These are phyloP conservation scores for Lasius fuliginosus DNA, from an alignment of 2,888 invertebrate genomes.

Conservation along the genomic window DNA sequence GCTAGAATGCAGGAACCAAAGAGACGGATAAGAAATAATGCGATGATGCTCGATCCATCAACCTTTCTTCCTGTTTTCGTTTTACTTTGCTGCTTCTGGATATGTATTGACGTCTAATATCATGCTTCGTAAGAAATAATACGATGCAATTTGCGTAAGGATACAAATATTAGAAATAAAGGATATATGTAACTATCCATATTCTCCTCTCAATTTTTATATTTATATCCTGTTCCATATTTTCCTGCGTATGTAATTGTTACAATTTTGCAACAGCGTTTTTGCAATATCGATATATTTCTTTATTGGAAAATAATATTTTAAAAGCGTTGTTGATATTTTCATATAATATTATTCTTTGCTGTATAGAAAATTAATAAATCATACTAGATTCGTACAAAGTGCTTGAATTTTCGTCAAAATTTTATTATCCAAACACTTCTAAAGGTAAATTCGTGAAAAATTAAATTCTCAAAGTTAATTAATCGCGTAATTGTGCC, in stretches of 20 bases:
- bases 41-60: constrained; percentile 20
- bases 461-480: neutral
- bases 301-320: constrained; percentile 16
- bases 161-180: neutral
- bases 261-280: neutral
- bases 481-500: neutral
- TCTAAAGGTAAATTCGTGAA: neutral
- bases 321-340: constrained; percentile 36
- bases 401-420: neutral
- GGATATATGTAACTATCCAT: neutral
- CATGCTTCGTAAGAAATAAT: neutral
- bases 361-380: constrained; percentile 11
- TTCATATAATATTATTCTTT: neutral
- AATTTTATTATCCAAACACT: neutral
- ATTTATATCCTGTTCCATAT: neutral
- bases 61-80: neutral
- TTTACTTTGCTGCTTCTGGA: neutral
- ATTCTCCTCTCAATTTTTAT: neutral
- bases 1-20: constrained; percentile 26
- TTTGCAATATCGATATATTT: neutral
- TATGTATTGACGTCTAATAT: neutral
- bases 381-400: neutral
- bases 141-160: neutral
- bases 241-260: neutral
- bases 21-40: constrained; percentile 27